Evolutionary conservation across 2,888 invertebrate species (phyloP).

Genomic region (Chrysomela aeneicollis): DNA sequence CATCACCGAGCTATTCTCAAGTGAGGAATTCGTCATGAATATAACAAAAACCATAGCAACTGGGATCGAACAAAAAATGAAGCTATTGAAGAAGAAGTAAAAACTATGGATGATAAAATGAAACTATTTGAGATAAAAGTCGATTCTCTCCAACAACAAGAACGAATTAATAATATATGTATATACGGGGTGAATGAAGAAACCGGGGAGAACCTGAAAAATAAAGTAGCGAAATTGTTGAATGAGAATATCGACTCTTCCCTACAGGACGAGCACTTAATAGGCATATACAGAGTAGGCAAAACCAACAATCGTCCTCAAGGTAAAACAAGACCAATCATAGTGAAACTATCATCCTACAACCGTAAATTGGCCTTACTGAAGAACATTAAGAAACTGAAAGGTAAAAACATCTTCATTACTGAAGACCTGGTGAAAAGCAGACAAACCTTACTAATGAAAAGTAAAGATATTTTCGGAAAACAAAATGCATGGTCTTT

Average conservation of each 20-base stretch:
- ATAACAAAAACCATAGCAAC: too few species aligned
- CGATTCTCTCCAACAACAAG: slow-evolving; percentile 13
- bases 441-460: slow-evolving; percentile 2
- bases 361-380: not conserved
- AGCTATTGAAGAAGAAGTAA: slow-evolving; percentile 6
- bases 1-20: slow-evolving; percentile 2
- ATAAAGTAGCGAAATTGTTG: too few species aligned
- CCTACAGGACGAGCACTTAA: not conserved
- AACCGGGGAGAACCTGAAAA: too few species aligned
- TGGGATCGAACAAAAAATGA: not conserved
- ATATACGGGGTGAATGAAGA: slow-evolving; percentile 12
- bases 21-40: too few species aligned
- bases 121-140: not conserved
- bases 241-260: not conserved
- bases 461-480: slow-evolving; percentile 10
- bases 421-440: slow-evolving; percentile 3
- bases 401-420: slow-evolving; percentile 10
- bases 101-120: slow-evolving; percentile 8
- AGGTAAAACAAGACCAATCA: slow-evolving; percentile 11
- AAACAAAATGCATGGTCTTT: slow-evolving; percentile 13
- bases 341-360: slow-evolving; percentile 3
- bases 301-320: slow-evolving; percentile 3
- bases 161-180: slow-evolving; percentile 11
- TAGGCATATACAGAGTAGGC: slow-evolving; percentile 9
- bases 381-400: slow-evolving; percentile 7